These are phyloP conservation scores for Andricus quercusramuli DNA, from an alignment of 2,888 invertebrate species.

Conservation along the genomic window DNA sequence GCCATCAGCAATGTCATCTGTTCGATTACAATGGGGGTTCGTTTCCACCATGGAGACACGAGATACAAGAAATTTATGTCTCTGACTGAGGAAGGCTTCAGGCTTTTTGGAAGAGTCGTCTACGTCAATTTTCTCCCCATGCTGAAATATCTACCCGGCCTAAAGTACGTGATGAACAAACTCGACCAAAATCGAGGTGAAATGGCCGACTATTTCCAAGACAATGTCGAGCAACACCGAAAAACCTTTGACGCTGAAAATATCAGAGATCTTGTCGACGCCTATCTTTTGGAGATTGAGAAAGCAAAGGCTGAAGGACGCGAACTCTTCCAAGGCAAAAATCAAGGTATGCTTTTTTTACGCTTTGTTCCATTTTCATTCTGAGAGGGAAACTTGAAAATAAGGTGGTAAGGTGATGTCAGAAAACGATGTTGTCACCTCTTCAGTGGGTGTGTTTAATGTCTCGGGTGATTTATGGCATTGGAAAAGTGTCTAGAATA, in stretches of 20 bases:
- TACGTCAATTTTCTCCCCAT: constrained; percentile 92
- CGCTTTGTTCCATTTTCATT: constrained; percentile 2
- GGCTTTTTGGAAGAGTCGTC: constrained; percentile 90
- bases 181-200: constrained; percentile 87
- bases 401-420: constrained; percentile 7
- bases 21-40: constrained; percentile 92
- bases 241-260: constrained; percentile 87
- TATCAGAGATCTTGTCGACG: constrained; percentile 91
- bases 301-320: constrained; percentile 89
- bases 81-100: constrained; percentile 95
- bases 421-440: constrained; percentile 36
- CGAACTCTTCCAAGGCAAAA: constrained; percentile 90
- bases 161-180: constrained; percentile 80
- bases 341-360: constrained; percentile 85
- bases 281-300: constrained; percentile 91
- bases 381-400: constrained; percentile 20
- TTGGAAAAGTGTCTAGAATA: constrained; percentile 7
- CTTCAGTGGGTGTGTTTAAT: constrained; percentile 7
- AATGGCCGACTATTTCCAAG: constrained; percentile 91
- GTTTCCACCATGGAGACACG: constrained; percentile 88
- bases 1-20: constrained; percentile 95
- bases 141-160: constrained; percentile 83
- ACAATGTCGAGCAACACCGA: constrained; percentile 90
- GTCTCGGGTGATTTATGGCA: neutral
- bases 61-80: constrained; percentile 89